These are phyloP conservation scores for Steatornis caripensis DNA, from an alignment of 2,113 vertebrate species.

Conservation along the genomic window DNA sequence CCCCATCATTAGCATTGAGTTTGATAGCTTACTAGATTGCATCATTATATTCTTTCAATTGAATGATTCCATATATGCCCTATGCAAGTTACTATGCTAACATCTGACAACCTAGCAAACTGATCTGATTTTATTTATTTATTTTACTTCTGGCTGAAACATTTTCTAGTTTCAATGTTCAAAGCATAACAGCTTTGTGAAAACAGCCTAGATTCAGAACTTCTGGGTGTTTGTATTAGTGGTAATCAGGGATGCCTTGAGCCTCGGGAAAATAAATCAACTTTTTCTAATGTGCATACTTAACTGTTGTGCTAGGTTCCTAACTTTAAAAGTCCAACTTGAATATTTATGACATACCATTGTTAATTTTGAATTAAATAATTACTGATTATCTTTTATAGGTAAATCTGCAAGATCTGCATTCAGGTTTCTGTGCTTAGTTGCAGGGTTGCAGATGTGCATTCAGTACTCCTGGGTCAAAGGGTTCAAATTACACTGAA, in stretches of 20 bases:
- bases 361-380: not conserved
- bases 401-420: not conserved
- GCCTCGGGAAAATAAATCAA: not conserved
- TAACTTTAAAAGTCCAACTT: not conserved
- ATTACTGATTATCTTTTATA: not conserved
- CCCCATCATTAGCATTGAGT: conserved; percentile 6
- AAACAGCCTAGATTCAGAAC: not conserved
- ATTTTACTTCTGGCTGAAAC: conserved; percentile 7
- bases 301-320: not conserved
- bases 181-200: not conserved
- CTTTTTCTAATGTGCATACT: not conserved
- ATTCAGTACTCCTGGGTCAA: not conserved
- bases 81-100: not conserved
- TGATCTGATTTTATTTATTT: conserved; percentile 41
- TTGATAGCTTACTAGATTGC: conserved; percentile 5
- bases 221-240: not conserved
- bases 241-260: not conserved
- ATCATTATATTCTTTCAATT: conserved; percentile 40
- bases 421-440: not conserved
- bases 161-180: not conserved
- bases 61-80: not conserved
- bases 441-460: not conserved
- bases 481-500: not conserved
- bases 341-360: not conserved
- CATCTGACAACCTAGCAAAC: conserved; percentile 22